Conservation (phyloP, 2,113 vertebrate genomes). For the Pteronura brasiliensis region DNA sequence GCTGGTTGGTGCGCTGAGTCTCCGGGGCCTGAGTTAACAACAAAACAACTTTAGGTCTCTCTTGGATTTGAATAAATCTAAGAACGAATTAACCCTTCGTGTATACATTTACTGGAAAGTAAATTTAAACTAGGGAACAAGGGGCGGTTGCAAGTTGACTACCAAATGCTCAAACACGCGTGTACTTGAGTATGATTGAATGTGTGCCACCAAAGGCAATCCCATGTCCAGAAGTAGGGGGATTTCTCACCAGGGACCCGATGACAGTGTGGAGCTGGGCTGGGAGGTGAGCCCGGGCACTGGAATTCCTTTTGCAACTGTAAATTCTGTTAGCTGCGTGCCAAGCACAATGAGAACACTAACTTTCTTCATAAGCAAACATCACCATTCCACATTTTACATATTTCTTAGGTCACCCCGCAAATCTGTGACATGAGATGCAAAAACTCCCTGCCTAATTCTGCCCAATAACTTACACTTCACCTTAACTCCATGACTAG, state of each 20-base stretch:
- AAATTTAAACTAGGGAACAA: not conserved
- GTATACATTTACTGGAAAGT: not conserved
- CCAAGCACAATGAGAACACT: not conserved
- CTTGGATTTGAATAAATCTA: not conserved
- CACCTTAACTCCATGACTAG: too few species aligned
- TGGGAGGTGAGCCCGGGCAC: rapidly evolving
- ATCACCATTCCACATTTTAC: not conserved
- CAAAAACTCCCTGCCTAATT: not conserved
- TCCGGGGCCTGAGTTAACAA: not conserved
- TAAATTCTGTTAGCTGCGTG: not conserved
- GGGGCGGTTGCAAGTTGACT: not conserved
- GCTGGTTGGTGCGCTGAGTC: not conserved
- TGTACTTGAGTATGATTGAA: not conserved
- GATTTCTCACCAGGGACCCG: not conserved
- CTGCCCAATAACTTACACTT: not conserved
- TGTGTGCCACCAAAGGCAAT: not conserved
- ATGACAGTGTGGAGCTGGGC: rapidly evolving
- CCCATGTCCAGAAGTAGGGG: not conserved
- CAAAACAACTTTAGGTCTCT: not conserved
- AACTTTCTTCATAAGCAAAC: not conserved
- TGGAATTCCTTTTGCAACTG: not conserved
- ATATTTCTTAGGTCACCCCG: not conserved
- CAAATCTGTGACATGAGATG: not conserved
- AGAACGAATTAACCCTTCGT: not conserved
- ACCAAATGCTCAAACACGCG: not conserved